phyloP scores from a whole-genome alignment of 2,797 vertebrate species.

The Acrossocheilus wenchowensis region DNA sequence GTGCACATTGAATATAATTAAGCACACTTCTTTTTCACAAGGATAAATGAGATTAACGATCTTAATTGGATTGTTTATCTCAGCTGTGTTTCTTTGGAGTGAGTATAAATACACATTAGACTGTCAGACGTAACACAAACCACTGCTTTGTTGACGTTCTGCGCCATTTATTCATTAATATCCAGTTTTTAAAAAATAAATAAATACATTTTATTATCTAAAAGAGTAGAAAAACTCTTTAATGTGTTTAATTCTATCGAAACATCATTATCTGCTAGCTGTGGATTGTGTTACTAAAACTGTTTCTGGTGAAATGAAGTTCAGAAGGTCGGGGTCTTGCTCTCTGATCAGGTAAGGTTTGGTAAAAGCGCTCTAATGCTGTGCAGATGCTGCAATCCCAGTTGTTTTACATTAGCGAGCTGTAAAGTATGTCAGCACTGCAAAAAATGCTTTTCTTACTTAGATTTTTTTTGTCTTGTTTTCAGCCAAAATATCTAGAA shows the following conservation, averaged over 20 bases:
- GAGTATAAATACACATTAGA: background rate
- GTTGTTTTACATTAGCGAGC: background rate
- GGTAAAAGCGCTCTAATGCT: background rate
- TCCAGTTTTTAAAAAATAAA: no score
- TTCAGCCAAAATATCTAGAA: no score
- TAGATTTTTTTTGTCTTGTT: no score
- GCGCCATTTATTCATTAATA: background rate
- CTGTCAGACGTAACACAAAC: background rate
- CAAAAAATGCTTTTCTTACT: no score
- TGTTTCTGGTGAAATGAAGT: slow-evolving; percentile 68
- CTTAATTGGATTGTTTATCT: slow-evolving; percentile 40
- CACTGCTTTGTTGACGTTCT: background rate
- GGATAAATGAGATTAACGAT: slow-evolving; percentile 10
- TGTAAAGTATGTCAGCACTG: background rate
- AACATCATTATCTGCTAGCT: slow-evolving; percentile 19
- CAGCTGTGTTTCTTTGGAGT: no score
- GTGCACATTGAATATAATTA: background rate
- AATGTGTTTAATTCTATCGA: background rate
- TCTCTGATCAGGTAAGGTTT: slow-evolving; percentile 70
- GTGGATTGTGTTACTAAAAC: slow-evolving; percentile 72
- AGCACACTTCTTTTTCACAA: background rate
- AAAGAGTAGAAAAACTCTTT: background rate
- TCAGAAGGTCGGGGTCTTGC: slow-evolving; percentile 61
- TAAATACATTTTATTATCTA: no score
- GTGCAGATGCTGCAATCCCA: background rate